Evolutionary conservation across 2,797 vertebrate species (phyloP), one percentile per base, ranked within the genome.

Genomic region (Rhabdomys pumilio): DNA sequence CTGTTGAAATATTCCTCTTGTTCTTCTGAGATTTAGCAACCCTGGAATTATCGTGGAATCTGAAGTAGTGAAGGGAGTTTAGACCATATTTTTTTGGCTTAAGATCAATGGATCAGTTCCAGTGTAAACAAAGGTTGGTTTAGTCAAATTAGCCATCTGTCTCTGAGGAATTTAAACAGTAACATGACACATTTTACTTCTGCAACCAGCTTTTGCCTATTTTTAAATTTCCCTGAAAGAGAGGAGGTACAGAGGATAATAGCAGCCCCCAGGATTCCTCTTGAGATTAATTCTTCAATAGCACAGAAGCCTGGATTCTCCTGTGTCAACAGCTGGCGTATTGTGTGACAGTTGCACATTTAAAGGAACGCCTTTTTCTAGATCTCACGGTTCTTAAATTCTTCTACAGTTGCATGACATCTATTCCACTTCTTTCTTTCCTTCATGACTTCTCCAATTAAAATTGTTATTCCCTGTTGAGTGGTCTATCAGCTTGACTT

Each of bases 81-180:
- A 94, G 97, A 91, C 80, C 77, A 63, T 87, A 95, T 95, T 94
- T 47, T 41, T 94, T 97, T 97, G 98, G 97, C 96, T 94, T 0
- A 53, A 76, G 92, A 89, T 1, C 65, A 95, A 29, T 98, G 96
- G 97, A 98, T 98, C 73, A 20, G 94, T 98, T 98, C 95, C 97
- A 98, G 95, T 90, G 85, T 94, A 97, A 98, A 97, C 95, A 85
- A 90, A 97, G 97, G 96, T 97, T 98, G 96, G 73, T 95, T 98
- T 98, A 98, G 98, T 97, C 95, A 98, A 97, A 97, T 97, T 93
- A 93, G 86, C 98, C 98, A 97, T 98, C 98, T 98, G 98, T 94
- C 94, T 57, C 0, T 83, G 91, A 92, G 97, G 97, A 67, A 96
- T 98, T 98, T 91, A 53, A 93, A 91, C 10, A 20, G 90, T 61